A percentile compares a stretch with the other conserved stretches of the same genome.
Evolutionary conservation across 1,140 invertebrate species (phyloP).

Genomic region (Aphaenogaster ashmeadi): DNA sequence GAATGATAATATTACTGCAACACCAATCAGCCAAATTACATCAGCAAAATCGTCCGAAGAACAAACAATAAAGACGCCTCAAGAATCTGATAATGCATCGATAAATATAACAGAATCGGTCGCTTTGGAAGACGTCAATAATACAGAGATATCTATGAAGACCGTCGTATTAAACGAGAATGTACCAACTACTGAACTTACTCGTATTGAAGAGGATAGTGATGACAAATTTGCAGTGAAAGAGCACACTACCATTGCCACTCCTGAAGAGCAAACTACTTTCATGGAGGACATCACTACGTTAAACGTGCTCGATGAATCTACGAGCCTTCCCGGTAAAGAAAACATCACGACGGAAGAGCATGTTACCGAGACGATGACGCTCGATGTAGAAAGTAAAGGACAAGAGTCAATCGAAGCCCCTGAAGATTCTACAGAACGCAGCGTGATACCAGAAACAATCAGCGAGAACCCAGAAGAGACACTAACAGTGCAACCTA

Average conservation of each 20-base stretch:
- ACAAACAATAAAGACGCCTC: not conserved
- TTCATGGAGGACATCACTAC: conserved; percentile 17
- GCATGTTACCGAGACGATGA: conserved; percentile 3
- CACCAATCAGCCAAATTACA: conserved; percentile 39
- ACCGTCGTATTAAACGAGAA: not conserved
- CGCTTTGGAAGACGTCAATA: not conserved
- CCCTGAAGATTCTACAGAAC: not conserved
- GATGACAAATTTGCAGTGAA: not conserved
- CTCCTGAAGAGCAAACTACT: conserved; percentile 35
- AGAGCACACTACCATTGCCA: conserved; percentile 33
- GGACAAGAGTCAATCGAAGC: conserved; percentile 5
- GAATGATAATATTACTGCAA: conserved; percentile 17
- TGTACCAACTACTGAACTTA: not conserved
- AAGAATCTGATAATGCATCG: conserved; percentile 3
- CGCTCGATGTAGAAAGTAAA: not conserved
- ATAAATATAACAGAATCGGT: conserved; percentile 2
- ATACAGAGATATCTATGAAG: conserved; percentile 13
- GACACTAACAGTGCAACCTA: conserved; percentile 56
- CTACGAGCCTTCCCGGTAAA: not conserved
- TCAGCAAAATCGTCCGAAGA: conserved; percentile 24
- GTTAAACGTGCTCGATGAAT: not conserved
- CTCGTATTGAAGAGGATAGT: not conserved
- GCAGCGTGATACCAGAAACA: not conserved
- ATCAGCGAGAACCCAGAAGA: conserved; percentile 45
- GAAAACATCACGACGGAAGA: conserved; percentile 22